Evolutionary conservation across 2,888 invertebrate species (phyloP).

Genomic region (Cheilosia impressa): DNA sequence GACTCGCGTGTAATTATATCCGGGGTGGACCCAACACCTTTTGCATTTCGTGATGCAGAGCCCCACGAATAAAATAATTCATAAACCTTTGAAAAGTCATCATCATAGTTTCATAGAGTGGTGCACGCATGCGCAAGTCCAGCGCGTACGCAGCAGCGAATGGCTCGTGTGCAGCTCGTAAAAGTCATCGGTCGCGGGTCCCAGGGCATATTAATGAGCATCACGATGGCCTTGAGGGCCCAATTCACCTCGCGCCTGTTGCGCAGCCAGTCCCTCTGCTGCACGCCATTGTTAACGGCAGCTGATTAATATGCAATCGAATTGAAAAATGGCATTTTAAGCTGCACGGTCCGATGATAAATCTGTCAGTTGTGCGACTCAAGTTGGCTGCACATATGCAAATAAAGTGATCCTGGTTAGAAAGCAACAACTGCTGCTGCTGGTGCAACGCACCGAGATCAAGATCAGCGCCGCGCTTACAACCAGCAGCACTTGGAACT

Average conservation of each 20-base stretch:
- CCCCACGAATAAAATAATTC: slow-evolving; percentile 34
- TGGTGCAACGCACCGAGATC: slow-evolving; percentile 55
- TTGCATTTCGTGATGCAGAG: slow-evolving; percentile 25
- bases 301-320: slow-evolving; percentile 72
- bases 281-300: slow-evolving; percentile 58
- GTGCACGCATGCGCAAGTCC: slow-evolving; percentile 34
- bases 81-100: slow-evolving; percentile 64
- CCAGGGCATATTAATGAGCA: slow-evolving; percentile 71
- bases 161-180: slow-evolving; percentile 67
- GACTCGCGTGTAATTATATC: slow-evolving; percentile 22
- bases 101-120: background rate
- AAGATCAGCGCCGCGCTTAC: slow-evolving; percentile 44
- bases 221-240: slow-evolving; percentile 74
- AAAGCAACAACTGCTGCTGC: slow-evolving; percentile 10
- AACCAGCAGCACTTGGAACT: slow-evolving; percentile 28
- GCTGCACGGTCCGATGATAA: slow-evolving; percentile 67
- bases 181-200: slow-evolving; percentile 52
- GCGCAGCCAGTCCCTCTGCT: slow-evolving; percentile 22
- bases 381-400: slow-evolving; percentile 58
- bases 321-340: slow-evolving; percentile 74
- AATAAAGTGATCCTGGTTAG: slow-evolving; percentile 66
- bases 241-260: slow-evolving; percentile 12
- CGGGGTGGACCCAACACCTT: slow-evolving; percentile 60
- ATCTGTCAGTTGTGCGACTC: slow-evolving; percentile 55
- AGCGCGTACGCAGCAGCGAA: slow-evolving; percentile 33